phyloP scores from a whole-genome alignment of 2,797 vertebrate genomes.

The Pogoniulus pusillus region DNA sequence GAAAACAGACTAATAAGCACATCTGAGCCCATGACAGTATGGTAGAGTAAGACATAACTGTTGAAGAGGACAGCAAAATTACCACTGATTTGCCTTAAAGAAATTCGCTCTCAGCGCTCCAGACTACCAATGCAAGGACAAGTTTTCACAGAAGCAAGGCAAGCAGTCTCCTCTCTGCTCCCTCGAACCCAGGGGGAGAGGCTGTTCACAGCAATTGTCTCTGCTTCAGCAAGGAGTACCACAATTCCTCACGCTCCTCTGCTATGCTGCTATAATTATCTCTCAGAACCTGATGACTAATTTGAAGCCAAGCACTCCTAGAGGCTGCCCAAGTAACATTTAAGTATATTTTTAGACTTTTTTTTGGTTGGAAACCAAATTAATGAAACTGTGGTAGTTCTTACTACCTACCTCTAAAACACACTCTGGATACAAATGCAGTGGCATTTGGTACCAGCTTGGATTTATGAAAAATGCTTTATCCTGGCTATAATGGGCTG shows the following conservation, averaged over 20 bases:
- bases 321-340: conserved; percentile 29
- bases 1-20: background rate
- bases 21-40: background rate
- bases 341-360: conserved; percentile 31
- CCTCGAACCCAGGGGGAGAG: background rate
- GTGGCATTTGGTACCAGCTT: background rate
- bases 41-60: background rate
- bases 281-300: conserved; percentile 32
- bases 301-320: background rate
- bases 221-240: background rate
- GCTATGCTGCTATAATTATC: conserved; percentile 33
- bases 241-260: background rate
- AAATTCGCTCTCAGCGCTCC: background rate
- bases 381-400: background rate
- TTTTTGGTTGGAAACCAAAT: background rate
- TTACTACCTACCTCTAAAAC: background rate
- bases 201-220: conserved; percentile 23
- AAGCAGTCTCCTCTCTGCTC: background rate
- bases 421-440: background rate
- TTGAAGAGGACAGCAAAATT: background rate
- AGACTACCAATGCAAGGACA: background rate
- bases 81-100: background rate
- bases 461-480: background rate
- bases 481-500: background rate
- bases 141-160: background rate